Base-by-base conservation (phyloP, 1,140 invertebrate species). In the Sycobia sp. region DNA sequence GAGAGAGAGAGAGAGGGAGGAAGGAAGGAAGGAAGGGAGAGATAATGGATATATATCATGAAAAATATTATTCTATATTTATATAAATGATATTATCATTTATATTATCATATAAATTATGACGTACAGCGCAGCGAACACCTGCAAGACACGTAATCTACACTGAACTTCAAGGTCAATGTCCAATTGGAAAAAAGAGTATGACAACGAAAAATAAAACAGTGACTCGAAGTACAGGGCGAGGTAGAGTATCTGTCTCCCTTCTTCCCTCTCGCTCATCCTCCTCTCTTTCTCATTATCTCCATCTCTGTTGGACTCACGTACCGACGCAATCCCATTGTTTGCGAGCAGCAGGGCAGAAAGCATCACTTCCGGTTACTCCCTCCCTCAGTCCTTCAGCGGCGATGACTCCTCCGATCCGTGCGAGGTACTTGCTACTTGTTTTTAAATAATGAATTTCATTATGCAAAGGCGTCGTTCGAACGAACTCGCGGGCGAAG, bases 301-400 rank as follows among this genome's bases (percentile, higher is more conserved):
- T n/a, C 18, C 22, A 18, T 23, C 20, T 4, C 36, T 44, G 9
- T n/a, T 22, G 22, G 20, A 1, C 22, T 23, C 18, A 2, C 43
- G 11, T 13, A 13, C 43, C 51, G 4, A 41, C 34, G 56, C 47
- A 25, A 41, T 62, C 69, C 75, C 71, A 77, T 79, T 79, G 76
- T 79, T 78, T 69, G 71, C 67, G 69, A 58, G 57, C 73, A 77
- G 61, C 75, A 71, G 73, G 67, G 71, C 75, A 72, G 75, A 78
- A 78, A 79, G 76, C 69, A 64, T 53, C 58, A 66, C 73, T 79
- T 79, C 77, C 77, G 77, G 73, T 76, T 74, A 76, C 27, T 7
- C 44, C 44, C 18, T n/a, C 22, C 36, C 38, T 23, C 0, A 16
- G 18, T 34, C 56, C 43, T 41, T 57, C 56, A 49, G 32, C 20